Evolutionary conservation across 2,888 invertebrate species (phyloP), one percentile per base, ranked within the genome.

Genomic region (Caradrina clavipalpis): DNA sequence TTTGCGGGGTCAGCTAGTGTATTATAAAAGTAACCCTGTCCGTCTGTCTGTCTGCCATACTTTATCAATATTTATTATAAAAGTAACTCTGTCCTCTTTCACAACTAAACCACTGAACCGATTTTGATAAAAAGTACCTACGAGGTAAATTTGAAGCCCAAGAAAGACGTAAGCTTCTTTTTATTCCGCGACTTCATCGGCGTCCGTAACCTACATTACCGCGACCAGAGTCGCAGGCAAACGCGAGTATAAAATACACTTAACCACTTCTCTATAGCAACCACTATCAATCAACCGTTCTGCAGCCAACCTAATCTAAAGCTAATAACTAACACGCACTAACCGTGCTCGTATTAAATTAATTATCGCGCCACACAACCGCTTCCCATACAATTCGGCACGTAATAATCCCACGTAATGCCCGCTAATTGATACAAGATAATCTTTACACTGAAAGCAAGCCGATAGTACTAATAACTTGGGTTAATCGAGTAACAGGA

Each of bases 401-500:
- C 69, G 61, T 76, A 76, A 80, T 80, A 78, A 73, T 78, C 65
- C 55, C 56, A 64, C 72, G 69, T 74, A 75, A 69, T 54, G 66
- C 62, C 47, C 45, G 13, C 68, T 82, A 77, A 75, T 77, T 72
- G 72, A 72, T 70, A 72, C 66, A 54, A 73, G 82, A 75, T 75
- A 78, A 81, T 81, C 76, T 65, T 76, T 66, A 70, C 54, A 49
- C 15, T 72, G 71, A 68, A 79, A 84, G 73, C 69, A 81, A 76
- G 70, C 75, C 72, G 81, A 80, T 80, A 72, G 72, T 62, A 66
- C 62, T 85, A 79, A 82, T 82, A 84, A 84, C 66, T 76, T 61
- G 66, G 69, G 69, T 76, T 82, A 86, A 89, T 88, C 84, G 86
- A 73, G 82, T 87, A 88, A 87, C 88, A 86, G 79, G 72, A 80